phyloP scores from a whole-genome alignment of 2,113 vertebrate genomes.

The Perca schrenkii region DNA sequence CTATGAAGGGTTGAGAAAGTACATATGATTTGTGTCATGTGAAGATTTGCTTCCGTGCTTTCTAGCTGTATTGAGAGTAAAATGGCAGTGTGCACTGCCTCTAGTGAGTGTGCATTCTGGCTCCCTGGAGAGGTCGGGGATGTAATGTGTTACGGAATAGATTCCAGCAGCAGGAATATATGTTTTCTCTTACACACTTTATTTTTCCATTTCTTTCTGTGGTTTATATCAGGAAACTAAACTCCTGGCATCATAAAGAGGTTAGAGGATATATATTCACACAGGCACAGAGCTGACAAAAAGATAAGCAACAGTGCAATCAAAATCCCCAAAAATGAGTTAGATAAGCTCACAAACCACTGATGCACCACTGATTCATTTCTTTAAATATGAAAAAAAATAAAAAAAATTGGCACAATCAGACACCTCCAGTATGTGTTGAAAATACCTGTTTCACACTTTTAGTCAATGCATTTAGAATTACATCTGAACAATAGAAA shows the following conservation, averaged over 20 bases:
- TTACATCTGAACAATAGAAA: background rate
- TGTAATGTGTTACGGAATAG: slow-evolving; percentile 33
- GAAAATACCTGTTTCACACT: background rate
- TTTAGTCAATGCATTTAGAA: background rate
- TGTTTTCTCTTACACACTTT: background rate
- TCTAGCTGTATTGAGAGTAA: slow-evolving; percentile 43
- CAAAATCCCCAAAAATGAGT: no score
- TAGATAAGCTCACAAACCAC: no score
- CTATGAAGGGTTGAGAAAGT: slow-evolving; percentile 33
- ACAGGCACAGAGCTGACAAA: background rate
- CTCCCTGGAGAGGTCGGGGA: slow-evolving; percentile 14
- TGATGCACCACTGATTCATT: background rate
- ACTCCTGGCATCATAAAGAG: background rate
- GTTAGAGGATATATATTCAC: background rate
- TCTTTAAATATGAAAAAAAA: background rate
- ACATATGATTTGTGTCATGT: slow-evolving; percentile 67
- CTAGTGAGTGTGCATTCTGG: slow-evolving; percentile 25
- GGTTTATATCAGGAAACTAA: background rate
- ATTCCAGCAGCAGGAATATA: slow-evolving; percentile 17
- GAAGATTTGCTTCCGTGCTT: slow-evolving; percentile 64
- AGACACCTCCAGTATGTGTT: background rate
- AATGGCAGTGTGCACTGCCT: slow-evolving; percentile 21
- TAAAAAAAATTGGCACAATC: background rate
- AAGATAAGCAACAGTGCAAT: background rate
- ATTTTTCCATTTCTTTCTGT: background rate